A percentile compares a stretch with the other conserved stretches of the same genome.
phyloP scores from a whole-genome alignment of 2,888 invertebrate genomes.

The Patella ulyssiponensis region DNA sequence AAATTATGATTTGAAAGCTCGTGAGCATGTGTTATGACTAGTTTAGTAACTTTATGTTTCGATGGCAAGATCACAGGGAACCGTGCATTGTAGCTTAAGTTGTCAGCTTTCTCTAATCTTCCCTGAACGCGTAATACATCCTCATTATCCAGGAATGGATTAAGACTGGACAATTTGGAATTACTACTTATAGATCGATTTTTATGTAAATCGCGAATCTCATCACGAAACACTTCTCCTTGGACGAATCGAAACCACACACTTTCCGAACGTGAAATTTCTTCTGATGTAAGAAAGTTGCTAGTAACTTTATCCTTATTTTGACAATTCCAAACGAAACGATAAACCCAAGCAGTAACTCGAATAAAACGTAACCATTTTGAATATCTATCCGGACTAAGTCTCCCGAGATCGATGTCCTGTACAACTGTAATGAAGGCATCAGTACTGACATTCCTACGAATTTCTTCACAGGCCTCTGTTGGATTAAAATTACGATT shows the following conservation, averaged over 20 bases:
- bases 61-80: slow-evolving; percentile 29
- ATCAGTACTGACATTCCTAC: not conserved
- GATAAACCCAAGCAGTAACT: not conserved
- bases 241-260: not conserved
- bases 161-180: not conserved
- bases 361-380: not conserved
- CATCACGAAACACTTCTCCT: not conserved
- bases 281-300: not conserved
- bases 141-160: not conserved
- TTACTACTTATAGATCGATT: not conserved
- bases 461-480: not conserved
- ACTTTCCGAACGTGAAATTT: not conserved
- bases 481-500: not conserved
- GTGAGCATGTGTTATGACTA: slow-evolving; percentile 1
- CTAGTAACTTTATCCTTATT: not conserved
- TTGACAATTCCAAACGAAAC: not conserved
- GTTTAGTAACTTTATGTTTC: slow-evolving; percentile 26
- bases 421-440: not conserved
- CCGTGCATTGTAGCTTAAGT: slow-evolving; percentile 16
- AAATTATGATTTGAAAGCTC: slow-evolving; percentile 13
- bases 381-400: not conserved
- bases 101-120: slow-evolving; percentile 21
- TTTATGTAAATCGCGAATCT: not conserved
- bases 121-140: slow-evolving; percentile 16
- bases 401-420: not conserved